Conservation (phyloP, 1,140 invertebrate species). For the Panagrolaimus sp. region DNA sequence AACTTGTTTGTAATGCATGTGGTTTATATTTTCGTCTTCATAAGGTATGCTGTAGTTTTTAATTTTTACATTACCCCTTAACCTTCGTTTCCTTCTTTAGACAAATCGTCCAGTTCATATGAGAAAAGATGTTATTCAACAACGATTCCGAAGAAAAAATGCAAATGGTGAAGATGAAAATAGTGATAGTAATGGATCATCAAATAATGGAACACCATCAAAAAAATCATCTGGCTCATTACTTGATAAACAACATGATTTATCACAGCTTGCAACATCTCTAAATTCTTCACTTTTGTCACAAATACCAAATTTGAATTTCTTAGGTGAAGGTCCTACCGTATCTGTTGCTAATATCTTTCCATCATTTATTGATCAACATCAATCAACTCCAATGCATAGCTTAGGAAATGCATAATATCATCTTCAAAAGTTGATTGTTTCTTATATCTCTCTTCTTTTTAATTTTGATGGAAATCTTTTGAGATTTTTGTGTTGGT, state of each 20-base stretch:
- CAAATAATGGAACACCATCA: not conserved
- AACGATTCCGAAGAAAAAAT: conserved; percentile 50
- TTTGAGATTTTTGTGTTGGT: too few relatives aligned
- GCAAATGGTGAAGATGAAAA: conserved; percentile 21
- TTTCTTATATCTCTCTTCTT: conserved; percentile 10
- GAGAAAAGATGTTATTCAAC: conserved; percentile 54
- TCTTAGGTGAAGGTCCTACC: not conserved
- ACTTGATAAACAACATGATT: not conserved
- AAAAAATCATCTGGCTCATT: not conserved
- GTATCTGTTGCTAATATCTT: not conserved
- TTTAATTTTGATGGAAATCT: not conserved
- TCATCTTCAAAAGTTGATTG: not conserved
- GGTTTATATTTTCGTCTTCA: conserved; percentile 55
- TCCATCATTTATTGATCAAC: conserved; percentile 6
- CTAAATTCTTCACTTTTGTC: not conserved
- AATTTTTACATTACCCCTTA: not conserved
- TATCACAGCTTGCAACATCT: not conserved
- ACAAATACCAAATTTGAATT: not conserved
- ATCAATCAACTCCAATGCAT: not conserved
- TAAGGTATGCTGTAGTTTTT: conserved; percentile 33
- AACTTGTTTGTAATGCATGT: conserved; percentile 56
- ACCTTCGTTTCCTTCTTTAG: conserved; percentile 34
- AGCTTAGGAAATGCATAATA: not conserved
- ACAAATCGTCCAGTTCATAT: conserved; percentile 56
- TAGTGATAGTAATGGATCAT: not conserved